Evolutionary conservation across 1,140 invertebrate genomes (phyloP), one percentile per base, ranked within the genome.

Genomic region (Cyrtorhinus lividipennis): DNA sequence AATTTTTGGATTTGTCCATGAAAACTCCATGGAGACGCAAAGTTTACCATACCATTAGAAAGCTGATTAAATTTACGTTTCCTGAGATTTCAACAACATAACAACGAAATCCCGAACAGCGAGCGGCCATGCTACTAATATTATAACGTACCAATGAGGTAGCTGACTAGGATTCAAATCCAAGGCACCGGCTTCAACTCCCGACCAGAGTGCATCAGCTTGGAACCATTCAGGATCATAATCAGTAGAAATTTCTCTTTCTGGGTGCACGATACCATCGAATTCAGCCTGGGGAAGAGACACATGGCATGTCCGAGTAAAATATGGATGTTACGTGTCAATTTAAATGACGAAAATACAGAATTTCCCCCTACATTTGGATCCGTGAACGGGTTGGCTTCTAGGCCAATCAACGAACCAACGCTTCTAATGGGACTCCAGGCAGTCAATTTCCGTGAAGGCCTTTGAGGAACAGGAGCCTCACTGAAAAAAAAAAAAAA

Each of bases 111-210:
- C n/a, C n/a, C n/a, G n/a, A n/a, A n/a, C n/a, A n/a, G n/a, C n/a
- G n/a, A n/a, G n/a, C n/a, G n/a, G n/a, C n/a, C n/a, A n/a, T n/a
- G n/a, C n/a, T n/a, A n/a, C n/a, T n/a, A n/a, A n/a, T n/a, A n/a
- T n/a, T n/a, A n/a, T n/a, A n/a, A n/a, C n/a, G n/a, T n/a, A 85
- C 88, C 88, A 91, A 75, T 88, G 85, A 2, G 87, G 86, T 57
- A 82, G 75, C 72, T 84, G 83, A 30, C 75, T 72, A 13, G 77
- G 70, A 72, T 90, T 86, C 26, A 90, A 71, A 13, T 75, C 77
- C 69, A 86, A 87, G 56, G 86, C 87, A n/a, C 88, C 86, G 63
- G 86, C 86, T 70, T 85, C 83, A 18, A 88, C 81, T 75, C 84
- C 86, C 27, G 80, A 79, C 88, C 88, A 91, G 22, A 65, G 57